phyloP scores from a whole-genome alignment of 2,888 invertebrate species.

The Hoplodrina ambigua region DNA sequence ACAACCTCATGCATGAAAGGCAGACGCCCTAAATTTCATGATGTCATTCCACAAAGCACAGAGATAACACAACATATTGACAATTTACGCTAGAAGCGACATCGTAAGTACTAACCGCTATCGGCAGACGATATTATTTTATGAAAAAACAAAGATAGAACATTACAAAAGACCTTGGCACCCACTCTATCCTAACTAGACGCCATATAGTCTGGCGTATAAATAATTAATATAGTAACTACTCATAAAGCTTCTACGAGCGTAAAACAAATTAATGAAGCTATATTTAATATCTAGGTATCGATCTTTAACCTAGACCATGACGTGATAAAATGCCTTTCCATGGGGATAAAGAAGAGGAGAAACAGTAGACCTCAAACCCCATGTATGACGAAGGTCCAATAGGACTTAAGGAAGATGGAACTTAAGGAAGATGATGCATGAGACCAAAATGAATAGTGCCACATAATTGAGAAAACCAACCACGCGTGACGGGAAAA shows the following conservation, averaged over 20 bases:
- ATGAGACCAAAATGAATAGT: too few species aligned
- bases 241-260: conserved; percentile 13
- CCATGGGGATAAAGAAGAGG: too few species aligned
- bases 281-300: conserved; percentile 14
- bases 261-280: conserved; percentile 1
- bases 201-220: conserved; percentile 42
- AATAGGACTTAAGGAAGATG: too few species aligned
- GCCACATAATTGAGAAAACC: too few species aligned
- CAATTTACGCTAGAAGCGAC: background rate
- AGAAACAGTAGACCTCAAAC: too few species aligned
- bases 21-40: background rate
- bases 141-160: conserved; percentile 8
- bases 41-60: background rate
- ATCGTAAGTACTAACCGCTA: conserved; percentile 1
- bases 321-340: too few species aligned
- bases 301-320: background rate
- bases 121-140: background rate
- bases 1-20: too few species aligned
- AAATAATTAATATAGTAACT: conserved; percentile 34
- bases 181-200: conserved; percentile 16
- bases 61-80: background rate
- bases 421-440: too few species aligned
- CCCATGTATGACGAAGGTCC: too few species aligned
- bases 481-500: too few species aligned
- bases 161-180: conserved; percentile 31